Evolutionary conservation across 2,888 invertebrate species (phyloP), one percentile per base, ranked within the genome.

Genomic region (Phanerotoma sp.): DNA sequence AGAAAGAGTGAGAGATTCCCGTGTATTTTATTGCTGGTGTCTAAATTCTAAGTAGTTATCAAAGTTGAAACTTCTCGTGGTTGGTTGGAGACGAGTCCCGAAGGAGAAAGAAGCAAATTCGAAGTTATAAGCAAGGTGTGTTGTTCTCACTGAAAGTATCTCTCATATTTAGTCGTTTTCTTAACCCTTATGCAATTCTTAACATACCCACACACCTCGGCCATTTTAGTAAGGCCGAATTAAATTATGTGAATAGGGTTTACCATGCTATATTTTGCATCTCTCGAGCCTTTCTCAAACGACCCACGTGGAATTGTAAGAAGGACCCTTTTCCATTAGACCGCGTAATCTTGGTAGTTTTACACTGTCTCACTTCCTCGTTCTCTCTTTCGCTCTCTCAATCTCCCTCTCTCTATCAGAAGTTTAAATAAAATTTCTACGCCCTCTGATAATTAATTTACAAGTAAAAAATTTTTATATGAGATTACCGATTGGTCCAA

Each of bases 121-220:
- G 15, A 45, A 45, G 45, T 45, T 45, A 28, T 11, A 16, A 45
- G 45, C 11, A 25, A 30, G n/a, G n/a, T n/a, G n/a, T n/a, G n/a
- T n/a, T n/a, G n/a, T n/a, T n/a, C n/a, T 18, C 45, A 16, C 45
- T n/a, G 25, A 30, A 42, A 25, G 42, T 20, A 13, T 11, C 13
- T 42, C 41, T 42, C 20, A 42, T 42, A 42, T 38, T 20, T 18
- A 20, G 18, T 20, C 38, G 38, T 16, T 38, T 38, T 20, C 18
- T 25, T 25, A 38, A 20, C 38, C 38, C 38, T 38, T 38, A 11
- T 5, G 20, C n/a, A n/a, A 18, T 20, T 20, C 11, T 20, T 18
- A 38, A 11, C 18, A 9, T 20, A 18, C 3, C 20, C 38, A 20
- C 13, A 25, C 25, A 25, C 25, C 25, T 35, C 35, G 13, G n/a